These are phyloP conservation scores for Drosophila anomelani DNA, from an alignment of 2,888 invertebrate genomes.

Conservation along the genomic window DNA sequence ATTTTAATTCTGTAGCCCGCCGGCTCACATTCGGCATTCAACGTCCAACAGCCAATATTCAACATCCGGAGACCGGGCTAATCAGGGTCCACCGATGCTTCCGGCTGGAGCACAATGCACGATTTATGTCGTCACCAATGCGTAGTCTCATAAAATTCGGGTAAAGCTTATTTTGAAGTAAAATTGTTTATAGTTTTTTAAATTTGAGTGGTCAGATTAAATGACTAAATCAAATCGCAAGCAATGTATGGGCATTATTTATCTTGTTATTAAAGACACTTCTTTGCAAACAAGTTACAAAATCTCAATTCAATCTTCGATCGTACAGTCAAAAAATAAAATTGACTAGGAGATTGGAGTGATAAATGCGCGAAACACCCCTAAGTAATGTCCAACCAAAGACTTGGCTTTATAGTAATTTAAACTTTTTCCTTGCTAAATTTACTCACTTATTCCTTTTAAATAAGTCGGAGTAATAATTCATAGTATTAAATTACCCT, in stretches of 20 bases:
- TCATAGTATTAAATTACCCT: too few relatives aligned
- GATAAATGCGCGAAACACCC: too few relatives aligned
- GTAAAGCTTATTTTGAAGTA: not conserved
- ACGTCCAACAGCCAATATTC: slow-evolving; percentile 17
- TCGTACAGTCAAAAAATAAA: too few relatives aligned
- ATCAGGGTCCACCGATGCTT: slow-evolving; percentile 29
- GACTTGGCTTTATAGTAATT: not conserved
- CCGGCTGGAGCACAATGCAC: slow-evolving; percentile 20
- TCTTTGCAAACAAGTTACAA: not conserved
- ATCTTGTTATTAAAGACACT: not conserved
- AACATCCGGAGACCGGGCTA: slow-evolving; percentile 35
- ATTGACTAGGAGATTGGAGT: too few relatives aligned
- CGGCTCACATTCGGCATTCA: slow-evolving; percentile 15
- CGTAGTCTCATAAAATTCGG: not conserved
- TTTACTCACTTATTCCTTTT: not conserved
- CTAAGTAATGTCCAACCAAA: too few relatives aligned
- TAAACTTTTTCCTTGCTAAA: too few relatives aligned
- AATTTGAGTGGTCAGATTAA: not conserved
- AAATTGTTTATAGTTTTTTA: not conserved
- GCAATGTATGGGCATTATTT: not conserved
- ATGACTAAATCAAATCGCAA: not conserved
- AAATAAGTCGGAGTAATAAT: not conserved
- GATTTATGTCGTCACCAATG: slow-evolving; percentile 23
- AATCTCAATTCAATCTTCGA: not conserved
- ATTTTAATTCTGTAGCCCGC: slow-evolving; percentile 20